Evolutionary conservation across 1,140 invertebrate species (phyloP), one percentile per base, ranked within the genome.

Genomic region (Trachymyrmex septentrionalis): DNA sequence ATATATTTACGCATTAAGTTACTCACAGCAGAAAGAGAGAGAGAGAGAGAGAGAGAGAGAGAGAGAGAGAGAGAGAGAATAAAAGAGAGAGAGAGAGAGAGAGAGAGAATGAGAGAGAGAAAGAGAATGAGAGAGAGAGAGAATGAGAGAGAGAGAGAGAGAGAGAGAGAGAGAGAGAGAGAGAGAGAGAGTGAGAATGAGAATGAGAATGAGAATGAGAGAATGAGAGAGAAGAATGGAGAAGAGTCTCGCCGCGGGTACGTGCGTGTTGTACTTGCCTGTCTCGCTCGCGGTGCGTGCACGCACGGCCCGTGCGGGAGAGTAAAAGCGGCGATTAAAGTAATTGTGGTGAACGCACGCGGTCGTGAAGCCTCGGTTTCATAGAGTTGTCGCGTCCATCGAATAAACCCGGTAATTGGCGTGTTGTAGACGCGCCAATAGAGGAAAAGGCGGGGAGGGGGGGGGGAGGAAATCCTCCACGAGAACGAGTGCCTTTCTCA

Each of bases 331-430:
- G 19, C 24, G 10, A n/a, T 53, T 78, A 87, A 87, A 88, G 71
- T 88, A 92, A 91, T 86, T 88, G 87, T 81, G 82, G 75, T 88
- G 77, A 85, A 76, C 73, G 75, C 78, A 69, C 38, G 64, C 66
- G 84, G 86, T 92, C 91, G 82, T 93, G 90, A 93, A 94, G 90
- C 90, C 75, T 71, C 27, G 73, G 85, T 90, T 93, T 94, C 91
- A 92, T 90, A 89, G 89, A 85, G 71, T 91, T 89, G 84, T 92
- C 88, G 81, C 72, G 71, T 89, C 85, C 77, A 88, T 87, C 90
- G 89, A 93, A 94, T 93, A 93, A 90, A 91, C 76, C 80, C 87
- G 77, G 81, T 92, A 93, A 94, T 93, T 93, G 88, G 91, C 77
- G 89, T 87, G 63, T 87, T 73, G 87, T 76, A 61, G 59, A 80